Conservation (phyloP, 2,888 invertebrate species). For the Cheilosia impressa region DNA sequence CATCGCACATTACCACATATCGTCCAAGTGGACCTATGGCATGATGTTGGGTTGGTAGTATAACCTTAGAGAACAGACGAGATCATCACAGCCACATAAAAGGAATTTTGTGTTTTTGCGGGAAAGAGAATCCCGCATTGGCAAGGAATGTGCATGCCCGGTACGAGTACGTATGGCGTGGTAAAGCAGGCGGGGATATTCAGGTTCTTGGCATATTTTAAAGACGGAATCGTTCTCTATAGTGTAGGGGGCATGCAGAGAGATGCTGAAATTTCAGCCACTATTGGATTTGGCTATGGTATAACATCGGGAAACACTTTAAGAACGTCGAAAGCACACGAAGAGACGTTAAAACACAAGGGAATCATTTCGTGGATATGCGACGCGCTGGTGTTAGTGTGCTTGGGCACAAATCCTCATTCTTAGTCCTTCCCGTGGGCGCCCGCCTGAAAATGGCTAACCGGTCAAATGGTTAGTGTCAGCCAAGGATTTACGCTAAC, state of each 20-base stretch:
- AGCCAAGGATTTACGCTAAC: too few relatives aligned
- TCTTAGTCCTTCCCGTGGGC: too few relatives aligned
- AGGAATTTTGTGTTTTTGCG: constrained; percentile 73
- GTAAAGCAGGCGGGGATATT: constrained; percentile 42
- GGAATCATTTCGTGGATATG: constrained; percentile 46
- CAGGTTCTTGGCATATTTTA: constrained; percentile 74
- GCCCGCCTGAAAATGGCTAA: too few relatives aligned
- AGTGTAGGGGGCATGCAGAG: constrained; percentile 20
- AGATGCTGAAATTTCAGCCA: constrained; percentile 42
- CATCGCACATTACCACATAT: constrained; percentile 69
- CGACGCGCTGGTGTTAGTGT: constrained; percentile 20
- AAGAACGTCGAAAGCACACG: constrained; percentile 57
- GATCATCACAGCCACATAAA: constrained; percentile 69
- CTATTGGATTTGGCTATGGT: constrained; percentile 53
- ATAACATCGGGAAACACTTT: constrained; percentile 61
- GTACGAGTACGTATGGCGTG: not conserved
- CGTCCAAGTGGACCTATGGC: constrained; percentile 63
- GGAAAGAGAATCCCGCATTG: constrained; percentile 65
- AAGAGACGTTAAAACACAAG: constrained; percentile 62
- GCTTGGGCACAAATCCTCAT: too few relatives aligned
- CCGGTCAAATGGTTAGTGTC: too few relatives aligned
- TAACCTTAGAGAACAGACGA: constrained; percentile 51
- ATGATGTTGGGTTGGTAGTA: constrained; percentile 52
- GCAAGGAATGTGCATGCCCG: constrained; percentile 56
- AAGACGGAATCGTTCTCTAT: constrained; percentile 51